Percentiles rank a stretch among this genome's conserved stretches.
Conservation (phyloP, 2,797 vertebrate genomes). For the Lepus oiostolus region DNA sequence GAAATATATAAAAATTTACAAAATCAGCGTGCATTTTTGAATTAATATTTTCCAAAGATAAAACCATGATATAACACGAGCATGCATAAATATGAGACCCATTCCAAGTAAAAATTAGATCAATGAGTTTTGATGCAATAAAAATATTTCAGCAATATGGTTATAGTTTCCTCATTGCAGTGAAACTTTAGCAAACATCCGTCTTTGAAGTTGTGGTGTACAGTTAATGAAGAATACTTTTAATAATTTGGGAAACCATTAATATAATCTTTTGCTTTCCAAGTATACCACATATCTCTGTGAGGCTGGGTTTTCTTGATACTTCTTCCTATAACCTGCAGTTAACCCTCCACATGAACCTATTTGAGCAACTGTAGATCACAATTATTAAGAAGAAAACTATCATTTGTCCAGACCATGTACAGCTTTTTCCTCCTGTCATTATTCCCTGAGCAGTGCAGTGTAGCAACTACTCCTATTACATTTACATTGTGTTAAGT, state of each 20-base stretch:
- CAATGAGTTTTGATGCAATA: not conserved
- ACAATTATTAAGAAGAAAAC: not conserved
- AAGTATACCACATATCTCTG: not conserved
- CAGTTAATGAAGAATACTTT: not conserved
- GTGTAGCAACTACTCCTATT: not conserved
- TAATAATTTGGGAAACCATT: not conserved
- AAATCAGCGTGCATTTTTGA: not conserved
- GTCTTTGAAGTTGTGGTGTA: not conserved
- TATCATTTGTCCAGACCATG: not conserved
- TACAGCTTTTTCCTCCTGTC: no score
- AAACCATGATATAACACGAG: not conserved
- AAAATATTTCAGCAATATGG: not conserved
- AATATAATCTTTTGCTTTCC: constrained; percentile 47
- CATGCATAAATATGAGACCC: not conserved
- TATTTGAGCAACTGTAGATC: not conserved
- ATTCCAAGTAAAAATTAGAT: not conserved
- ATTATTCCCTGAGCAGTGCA: not conserved
- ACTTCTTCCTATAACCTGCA: not conserved
- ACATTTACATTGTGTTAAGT: not conserved
- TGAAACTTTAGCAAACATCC: not conserved
- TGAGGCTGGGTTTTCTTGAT: not conserved
- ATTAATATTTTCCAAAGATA: not conserved
- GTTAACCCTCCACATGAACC: not conserved
- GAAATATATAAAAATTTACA: not conserved
- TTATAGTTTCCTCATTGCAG: not conserved